These are phyloP conservation scores for Leucoraja ocellata DNA, from an alignment of 2,797 vertebrate species.

Conservation along the genomic window DNA sequence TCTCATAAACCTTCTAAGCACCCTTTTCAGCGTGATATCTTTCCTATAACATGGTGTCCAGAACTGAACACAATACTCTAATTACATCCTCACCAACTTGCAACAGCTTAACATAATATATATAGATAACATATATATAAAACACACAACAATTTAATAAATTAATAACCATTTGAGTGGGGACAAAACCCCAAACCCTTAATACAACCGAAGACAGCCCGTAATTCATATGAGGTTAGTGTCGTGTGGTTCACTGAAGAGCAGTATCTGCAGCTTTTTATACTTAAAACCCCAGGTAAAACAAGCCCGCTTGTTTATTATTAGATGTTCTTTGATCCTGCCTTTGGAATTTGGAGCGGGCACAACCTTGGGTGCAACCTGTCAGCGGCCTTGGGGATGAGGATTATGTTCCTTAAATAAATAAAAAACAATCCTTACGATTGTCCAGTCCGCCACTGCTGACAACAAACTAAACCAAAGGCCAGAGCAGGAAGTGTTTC, in stretches of 20 bases:
- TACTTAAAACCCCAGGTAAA: slow-evolving; percentile 22
- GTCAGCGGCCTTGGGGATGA: slow-evolving; percentile 59
- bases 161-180: too few species aligned
- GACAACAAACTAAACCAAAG: slow-evolving; percentile 41
- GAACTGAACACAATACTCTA: too few species aligned
- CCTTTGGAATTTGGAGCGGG: slow-evolving; percentile 51
- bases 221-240: too few species aligned
- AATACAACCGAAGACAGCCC: too few species aligned
- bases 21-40: too few species aligned
- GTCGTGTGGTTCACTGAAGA: neutral
- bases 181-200: too few species aligned
- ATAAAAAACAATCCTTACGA: slow-evolving; percentile 58
- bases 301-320: slow-evolving; percentile 27
- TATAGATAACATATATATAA: too few species aligned
- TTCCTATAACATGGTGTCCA: too few species aligned
- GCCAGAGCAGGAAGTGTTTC: slow-evolving; percentile 40
- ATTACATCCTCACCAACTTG: too few species aligned
- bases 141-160: too few species aligned
- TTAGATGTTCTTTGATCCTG: slow-evolving; percentile 40
- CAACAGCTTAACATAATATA: too few species aligned
- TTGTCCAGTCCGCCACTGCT: slow-evolving; percentile 60
- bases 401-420: slow-evolving; percentile 68
- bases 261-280: neutral
- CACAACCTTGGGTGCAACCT: slow-evolving; percentile 56
- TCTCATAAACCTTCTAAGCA: too few species aligned